A percentile compares a stretch with the other conserved stretches of the same genome.
These are phyloP conservation scores for Amblyopsis hoosieri DNA, from an alignment of 2,797 vertebrate species.

Conservation along the genomic window DNA sequence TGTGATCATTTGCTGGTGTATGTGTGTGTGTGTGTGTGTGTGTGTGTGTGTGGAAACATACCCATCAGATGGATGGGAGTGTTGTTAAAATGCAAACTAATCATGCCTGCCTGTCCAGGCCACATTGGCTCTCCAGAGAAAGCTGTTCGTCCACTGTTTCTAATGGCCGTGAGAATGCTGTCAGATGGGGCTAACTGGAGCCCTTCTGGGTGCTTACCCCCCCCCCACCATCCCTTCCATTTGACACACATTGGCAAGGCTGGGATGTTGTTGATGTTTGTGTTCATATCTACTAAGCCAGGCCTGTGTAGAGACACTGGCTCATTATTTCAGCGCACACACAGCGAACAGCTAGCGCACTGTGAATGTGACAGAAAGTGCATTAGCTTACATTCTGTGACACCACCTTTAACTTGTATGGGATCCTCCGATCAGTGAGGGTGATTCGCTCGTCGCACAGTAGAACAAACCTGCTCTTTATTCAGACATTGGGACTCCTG, in stretches of 20 bases:
- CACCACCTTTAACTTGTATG: constrained; percentile 41
- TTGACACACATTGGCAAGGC: too few relatives aligned
- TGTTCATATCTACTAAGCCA: too few relatives aligned
- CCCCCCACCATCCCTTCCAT: too few relatives aligned
- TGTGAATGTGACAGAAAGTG: too few relatives aligned
- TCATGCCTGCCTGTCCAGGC: constrained; percentile 24
- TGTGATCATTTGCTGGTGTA: not conserved
- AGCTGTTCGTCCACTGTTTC: constrained; percentile 61
- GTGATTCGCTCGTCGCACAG: constrained; percentile 13
- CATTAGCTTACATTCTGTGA: not conserved
- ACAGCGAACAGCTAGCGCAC: too few relatives aligned
- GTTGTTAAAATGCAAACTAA: constrained; percentile 51
- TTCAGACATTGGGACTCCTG: constrained; percentile 33
- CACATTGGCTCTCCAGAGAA: constrained; percentile 51
- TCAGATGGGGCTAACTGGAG: constrained; percentile 51
- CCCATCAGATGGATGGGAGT: not conserved
- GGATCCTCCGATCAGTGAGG: constrained; percentile 12
- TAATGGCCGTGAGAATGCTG: constrained; percentile 52
- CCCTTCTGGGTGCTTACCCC: constrained; percentile 23
- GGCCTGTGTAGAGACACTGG: too few relatives aligned
- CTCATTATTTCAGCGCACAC: too few relatives aligned
- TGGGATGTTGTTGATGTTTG: too few relatives aligned
- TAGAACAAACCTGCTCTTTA: constrained; percentile 17
- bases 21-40: not conserved
- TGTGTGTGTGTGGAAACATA: constrained; percentile 23